These are phyloP conservation scores for Sciurus niger DNA, from an alignment of 2,113 vertebrate genomes.

Conservation along the genomic window DNA sequence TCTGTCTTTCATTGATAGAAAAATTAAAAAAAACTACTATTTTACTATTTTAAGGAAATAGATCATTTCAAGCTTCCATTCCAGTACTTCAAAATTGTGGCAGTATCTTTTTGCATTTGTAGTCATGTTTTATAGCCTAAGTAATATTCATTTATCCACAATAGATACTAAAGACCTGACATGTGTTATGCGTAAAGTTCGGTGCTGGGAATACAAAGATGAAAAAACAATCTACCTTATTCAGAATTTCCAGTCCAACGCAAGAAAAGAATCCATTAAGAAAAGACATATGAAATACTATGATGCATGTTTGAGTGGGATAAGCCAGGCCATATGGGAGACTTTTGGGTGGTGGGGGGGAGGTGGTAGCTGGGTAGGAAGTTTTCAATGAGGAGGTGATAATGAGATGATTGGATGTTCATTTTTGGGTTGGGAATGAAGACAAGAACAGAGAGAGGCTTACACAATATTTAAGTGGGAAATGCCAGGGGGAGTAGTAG, in stretches of 20 bases:
- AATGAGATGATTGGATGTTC: neutral
- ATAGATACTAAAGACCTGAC: neutral
- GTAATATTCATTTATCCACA: neutral
- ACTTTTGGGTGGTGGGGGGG: neutral
- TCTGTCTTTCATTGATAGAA: conserved; percentile 25
- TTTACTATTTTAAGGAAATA: conserved; percentile 10
- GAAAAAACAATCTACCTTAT: neutral
- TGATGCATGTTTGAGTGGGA: neutral
- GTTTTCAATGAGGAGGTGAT: neutral
- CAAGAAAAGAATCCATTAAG: neutral
- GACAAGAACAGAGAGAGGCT: neutral
- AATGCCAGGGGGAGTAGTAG: neutral
- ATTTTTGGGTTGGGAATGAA: neutral
- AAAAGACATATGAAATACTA: neutral
- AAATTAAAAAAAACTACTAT: neutral
- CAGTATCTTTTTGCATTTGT: neutral
- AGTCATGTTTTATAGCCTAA: neutral
- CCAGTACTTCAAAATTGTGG: conserved; percentile 44
- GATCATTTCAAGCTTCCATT: neutral
- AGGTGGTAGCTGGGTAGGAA: neutral
- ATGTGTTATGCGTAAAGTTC: neutral
- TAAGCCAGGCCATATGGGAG: neutral
- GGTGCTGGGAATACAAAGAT: neutral
- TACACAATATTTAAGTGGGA: neutral
- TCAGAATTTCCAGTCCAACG: neutral